phyloP scores from a whole-genome alignment of 2,113 vertebrate species.

The Ibidorhyncha struthersii region DNA sequence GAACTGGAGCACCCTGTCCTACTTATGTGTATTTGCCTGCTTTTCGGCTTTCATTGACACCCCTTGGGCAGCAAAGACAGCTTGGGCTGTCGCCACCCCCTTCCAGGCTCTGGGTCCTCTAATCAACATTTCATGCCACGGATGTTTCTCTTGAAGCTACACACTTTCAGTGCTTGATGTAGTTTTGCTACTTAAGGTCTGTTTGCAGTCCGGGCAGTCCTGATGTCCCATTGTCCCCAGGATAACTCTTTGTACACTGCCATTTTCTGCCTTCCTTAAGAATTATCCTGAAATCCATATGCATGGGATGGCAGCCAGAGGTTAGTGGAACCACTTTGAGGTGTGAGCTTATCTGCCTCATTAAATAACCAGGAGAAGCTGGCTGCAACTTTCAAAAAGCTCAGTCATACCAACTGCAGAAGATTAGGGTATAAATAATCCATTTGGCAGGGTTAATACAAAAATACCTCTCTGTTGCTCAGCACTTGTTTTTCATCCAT shows the following conservation, averaged over 20 bases:
- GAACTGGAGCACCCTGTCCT: background rate
- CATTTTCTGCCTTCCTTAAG: background rate
- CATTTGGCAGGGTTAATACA: constrained; percentile 27
- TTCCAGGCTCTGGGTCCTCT: background rate
- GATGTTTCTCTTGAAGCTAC: background rate
- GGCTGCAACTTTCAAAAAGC: constrained; percentile 15
- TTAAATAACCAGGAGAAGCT: constrained; percentile 6
- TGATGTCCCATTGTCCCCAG: background rate
- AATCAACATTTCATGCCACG: background rate
- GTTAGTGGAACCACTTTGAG: background rate
- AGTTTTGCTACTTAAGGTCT: background rate
- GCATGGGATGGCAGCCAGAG: background rate
- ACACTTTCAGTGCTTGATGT: background rate
- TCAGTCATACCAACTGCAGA: constrained; percentile 14
- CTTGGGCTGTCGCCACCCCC: background rate
- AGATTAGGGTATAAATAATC: constrained; percentile 50
- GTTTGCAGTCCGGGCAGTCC: background rate
- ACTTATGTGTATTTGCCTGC: background rate
- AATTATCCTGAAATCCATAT: background rate
- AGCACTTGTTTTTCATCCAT: constrained; percentile 48
- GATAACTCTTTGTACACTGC: background rate
- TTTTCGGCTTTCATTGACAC: background rate
- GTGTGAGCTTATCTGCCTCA: background rate
- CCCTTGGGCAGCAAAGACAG: background rate
- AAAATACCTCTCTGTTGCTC: constrained; percentile 44